Evolutionary conservation across 64 coral and sea anemone species (phyloP).

Genomic region (Catalaphyllia jardinei): DNA sequence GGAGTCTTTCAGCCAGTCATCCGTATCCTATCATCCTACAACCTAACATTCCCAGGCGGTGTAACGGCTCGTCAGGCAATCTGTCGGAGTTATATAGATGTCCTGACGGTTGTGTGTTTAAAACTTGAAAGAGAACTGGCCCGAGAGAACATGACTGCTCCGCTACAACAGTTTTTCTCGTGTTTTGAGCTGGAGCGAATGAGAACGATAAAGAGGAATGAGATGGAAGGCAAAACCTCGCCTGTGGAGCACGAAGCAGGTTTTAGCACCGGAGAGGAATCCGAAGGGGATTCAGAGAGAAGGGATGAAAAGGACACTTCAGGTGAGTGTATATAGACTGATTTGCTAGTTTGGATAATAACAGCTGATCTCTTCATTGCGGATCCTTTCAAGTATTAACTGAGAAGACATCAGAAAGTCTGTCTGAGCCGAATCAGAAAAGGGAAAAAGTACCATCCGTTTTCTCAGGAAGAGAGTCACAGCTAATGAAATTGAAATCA

Average conservation of each 20-base stretch:
- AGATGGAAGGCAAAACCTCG: slow-evolving; percentile 18
- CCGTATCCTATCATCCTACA: slow-evolving; percentile 85
- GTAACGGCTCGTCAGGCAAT: slow-evolving; percentile 76
- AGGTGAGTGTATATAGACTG: background rate
- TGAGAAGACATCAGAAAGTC: no score
- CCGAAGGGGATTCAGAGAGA: background rate
- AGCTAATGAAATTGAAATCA: no score
- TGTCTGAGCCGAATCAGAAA: no score
- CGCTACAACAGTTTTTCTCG: slow-evolving; percentile 84
- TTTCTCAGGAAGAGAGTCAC: no score
- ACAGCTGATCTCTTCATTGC: background rate
- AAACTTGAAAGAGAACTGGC: slow-evolving; percentile 83
- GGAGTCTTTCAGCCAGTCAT: slow-evolving; percentile 79
- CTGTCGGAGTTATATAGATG: slow-evolving; percentile 82
- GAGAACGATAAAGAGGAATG: slow-evolving; percentile 59
- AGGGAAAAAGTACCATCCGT: no score
- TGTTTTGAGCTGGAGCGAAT: slow-evolving; percentile 85
- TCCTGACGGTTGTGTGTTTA: slow-evolving; percentile 73
- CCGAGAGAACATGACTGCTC: slow-evolving; percentile 69
- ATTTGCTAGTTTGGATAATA: background rate
- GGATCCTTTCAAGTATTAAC: no score
- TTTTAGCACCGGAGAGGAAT: background rate
- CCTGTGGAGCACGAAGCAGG: background rate
- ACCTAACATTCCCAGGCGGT: slow-evolving; percentile 76
- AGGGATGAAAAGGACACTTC: background rate